These are phyloP conservation scores for Coregonus suidteri DNA, from an alignment of 2,797 vertebrate species.

Conservation along the genomic window DNA sequence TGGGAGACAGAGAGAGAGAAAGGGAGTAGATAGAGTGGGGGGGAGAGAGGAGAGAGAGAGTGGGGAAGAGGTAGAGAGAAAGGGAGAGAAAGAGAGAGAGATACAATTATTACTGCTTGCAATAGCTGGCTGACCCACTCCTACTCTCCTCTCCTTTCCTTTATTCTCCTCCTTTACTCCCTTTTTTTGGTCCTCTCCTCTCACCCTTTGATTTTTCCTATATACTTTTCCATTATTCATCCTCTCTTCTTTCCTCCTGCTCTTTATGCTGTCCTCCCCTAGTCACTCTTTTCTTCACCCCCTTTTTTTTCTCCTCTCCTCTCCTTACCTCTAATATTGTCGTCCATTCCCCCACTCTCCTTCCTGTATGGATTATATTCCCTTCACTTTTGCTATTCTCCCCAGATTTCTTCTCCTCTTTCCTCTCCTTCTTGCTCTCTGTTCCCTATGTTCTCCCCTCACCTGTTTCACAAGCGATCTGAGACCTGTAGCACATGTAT, in stretches of 20 bases:
- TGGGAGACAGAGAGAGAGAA: not conserved
- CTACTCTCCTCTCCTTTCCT: not conserved
- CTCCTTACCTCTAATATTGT: too few relatives aligned
- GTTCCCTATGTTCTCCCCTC: not conserved
- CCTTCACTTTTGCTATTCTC: not conserved
- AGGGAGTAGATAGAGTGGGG: not conserved
- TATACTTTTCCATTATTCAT: not conserved
- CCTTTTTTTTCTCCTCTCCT: not conserved
- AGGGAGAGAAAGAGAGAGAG: slow-evolving; percentile 9
- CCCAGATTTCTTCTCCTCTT: not conserved
- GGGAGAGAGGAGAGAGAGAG: not conserved
- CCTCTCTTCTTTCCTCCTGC: not conserved
- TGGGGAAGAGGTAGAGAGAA: slow-evolving; percentile 18
- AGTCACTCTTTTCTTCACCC: not conserved
- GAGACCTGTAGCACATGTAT: not conserved
- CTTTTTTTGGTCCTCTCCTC: not conserved
- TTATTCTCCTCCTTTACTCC: not conserved
- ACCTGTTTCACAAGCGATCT: not conserved
- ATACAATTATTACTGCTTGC: not conserved
- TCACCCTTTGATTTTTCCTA: not conserved
- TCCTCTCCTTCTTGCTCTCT: not conserved
- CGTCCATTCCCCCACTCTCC: not conserved
- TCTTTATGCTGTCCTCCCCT: not conserved
- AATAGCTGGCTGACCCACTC: not conserved
- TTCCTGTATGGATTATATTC: not conserved